Conservation (phyloP, 2,113 vertebrate genomes). For the Sakesphorus luctuosus region DNA sequence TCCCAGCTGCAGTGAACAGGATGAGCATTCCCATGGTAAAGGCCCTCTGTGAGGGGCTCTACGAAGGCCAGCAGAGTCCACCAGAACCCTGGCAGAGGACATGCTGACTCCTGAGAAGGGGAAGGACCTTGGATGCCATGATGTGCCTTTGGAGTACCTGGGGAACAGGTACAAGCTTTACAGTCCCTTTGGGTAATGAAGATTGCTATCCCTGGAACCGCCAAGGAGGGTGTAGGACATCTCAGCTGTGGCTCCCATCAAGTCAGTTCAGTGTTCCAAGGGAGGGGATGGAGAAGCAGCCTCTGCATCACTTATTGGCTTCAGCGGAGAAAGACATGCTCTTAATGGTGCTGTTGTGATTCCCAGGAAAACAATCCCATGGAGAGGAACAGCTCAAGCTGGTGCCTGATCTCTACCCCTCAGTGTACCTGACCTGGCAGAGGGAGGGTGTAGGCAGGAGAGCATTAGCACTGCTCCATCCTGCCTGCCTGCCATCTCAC, state of each 20-base stretch:
- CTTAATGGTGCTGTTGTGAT: rapidly evolving
- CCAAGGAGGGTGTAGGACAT: background rate
- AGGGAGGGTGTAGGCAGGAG: background rate
- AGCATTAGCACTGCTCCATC: background rate
- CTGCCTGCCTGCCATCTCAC: background rate
- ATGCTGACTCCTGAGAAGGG: background rate
- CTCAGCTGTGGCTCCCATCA: background rate
- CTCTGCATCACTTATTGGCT: background rate
- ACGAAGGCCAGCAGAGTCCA: background rate
- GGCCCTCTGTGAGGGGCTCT: background rate
- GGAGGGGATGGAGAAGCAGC: background rate
- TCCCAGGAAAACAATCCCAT: rapidly evolving
- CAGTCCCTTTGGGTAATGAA: background rate
- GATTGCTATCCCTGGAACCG: background rate
- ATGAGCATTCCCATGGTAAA: background rate
- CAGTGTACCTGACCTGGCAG: rapidly evolving
- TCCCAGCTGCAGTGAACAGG: background rate
- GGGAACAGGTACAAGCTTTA: background rate
- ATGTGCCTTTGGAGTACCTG: rapidly evolving
- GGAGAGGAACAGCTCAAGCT: background rate
- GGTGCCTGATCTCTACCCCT: background rate
- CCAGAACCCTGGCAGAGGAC: background rate
- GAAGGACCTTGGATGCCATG: background rate
- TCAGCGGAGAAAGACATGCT: background rate
- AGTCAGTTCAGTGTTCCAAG: rapidly evolving